These are phyloP conservation scores for Bombus impatiens DNA, from an alignment of 1,140 invertebrate genomes.

Conservation along the genomic window DNA sequence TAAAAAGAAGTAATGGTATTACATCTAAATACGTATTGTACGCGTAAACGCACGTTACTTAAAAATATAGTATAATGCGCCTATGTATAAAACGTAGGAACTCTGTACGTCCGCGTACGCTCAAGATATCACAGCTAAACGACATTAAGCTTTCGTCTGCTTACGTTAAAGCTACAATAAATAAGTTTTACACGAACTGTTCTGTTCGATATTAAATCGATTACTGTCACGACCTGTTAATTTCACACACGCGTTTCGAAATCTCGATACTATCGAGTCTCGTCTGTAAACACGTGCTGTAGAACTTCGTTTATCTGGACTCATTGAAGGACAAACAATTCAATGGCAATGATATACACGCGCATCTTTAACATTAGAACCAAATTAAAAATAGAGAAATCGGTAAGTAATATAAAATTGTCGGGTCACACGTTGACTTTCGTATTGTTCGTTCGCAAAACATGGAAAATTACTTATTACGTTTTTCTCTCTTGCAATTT, in stretches of 20 bases:
- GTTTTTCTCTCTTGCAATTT: too few species aligned
- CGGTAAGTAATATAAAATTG: not conserved
- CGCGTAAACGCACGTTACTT: constrained; percentile 43
- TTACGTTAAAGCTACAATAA: constrained; percentile 74
- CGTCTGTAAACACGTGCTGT: not conserved
- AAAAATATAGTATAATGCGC: constrained; percentile 46
- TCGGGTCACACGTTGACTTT: not conserved
- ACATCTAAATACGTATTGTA: constrained; percentile 51
- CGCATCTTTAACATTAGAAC: not conserved
- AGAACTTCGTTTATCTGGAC: not conserved
- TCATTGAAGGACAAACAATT: not conserved
- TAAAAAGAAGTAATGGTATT: not conserved
- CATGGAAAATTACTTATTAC: too few species aligned
- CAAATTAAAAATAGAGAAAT: not conserved
- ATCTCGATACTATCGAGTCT: constrained; percentile 9
- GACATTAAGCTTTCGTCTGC: constrained; percentile 73
- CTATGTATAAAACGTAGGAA: constrained; percentile 77
- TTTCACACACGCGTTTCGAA: constrained; percentile 10
- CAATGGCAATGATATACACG: too few species aligned
- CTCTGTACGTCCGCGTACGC: constrained; percentile 77
- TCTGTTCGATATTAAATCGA: constrained; percentile 28
- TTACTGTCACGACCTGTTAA: constrained; percentile 20
- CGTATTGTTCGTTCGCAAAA: not conserved
- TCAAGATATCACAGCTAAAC: constrained; percentile 79
- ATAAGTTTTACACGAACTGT: constrained; percentile 62